Conservation (phyloP, 1,140 invertebrate species). For the Gryllus bimaculatus region DNA sequence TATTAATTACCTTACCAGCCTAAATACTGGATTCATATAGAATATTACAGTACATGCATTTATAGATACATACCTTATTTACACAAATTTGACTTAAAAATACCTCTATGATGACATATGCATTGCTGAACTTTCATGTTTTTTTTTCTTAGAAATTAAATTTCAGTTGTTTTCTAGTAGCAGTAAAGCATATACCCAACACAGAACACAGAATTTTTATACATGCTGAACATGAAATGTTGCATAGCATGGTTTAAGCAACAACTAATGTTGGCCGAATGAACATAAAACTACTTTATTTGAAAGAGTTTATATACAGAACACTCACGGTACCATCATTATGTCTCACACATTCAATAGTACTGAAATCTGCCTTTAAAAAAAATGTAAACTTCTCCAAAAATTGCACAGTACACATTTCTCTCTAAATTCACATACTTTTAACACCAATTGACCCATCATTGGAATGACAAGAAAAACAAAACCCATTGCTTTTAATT, state of each 20-base stretch:
- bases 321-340: neutral
- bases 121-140: neutral
- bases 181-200: neutral
- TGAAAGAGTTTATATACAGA: neutral
- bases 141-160: neutral
- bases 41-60: neutral
- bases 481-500: neutral
- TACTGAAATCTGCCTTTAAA: neutral
- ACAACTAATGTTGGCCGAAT: neutral
- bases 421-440: neutral
- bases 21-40: neutral
- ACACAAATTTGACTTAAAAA: neutral
- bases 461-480: neutral
- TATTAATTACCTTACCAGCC: too few species aligned
- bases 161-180: neutral
- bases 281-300: neutral
- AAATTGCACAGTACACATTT: neutral
- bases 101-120: neutral
- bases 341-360: neutral
- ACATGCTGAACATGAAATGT: neutral
- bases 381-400: slow-evolving; percentile 2
- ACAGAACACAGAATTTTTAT: neutral
- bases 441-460: neutral
- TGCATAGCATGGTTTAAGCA: neutral
- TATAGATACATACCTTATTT: neutral